Evolutionary conservation across 2,888 invertebrate genomes (phyloP), one percentile per base, ranked within the genome.

Genomic region (Acleris sparsana): DNA sequence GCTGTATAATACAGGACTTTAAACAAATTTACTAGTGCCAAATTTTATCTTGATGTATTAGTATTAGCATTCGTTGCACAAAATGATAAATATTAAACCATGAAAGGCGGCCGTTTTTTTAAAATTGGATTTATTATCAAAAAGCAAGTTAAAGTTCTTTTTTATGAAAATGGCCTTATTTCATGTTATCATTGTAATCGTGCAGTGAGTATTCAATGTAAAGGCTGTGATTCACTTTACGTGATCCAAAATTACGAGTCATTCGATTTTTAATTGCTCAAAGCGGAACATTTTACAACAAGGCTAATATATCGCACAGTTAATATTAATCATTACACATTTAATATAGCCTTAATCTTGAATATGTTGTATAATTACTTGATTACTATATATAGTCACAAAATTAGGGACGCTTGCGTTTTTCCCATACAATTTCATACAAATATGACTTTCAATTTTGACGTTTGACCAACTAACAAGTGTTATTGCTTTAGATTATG

Each of bases 211-310:
- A 84, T 75, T 85, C 48, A 64, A 66, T 69, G 78, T 86, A 76
- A 87, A 82, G 91, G 92, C 92, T 92, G 92, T 92, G 92, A 92
- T 83, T 89, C 87, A 80, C 78, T 89, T 90, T 88, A 79, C 83
- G 79, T 80, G 78, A 79, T 83, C 78, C 53, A 53, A 33, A n/a
- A 39, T 63, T 59, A 44, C n/a, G 53, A 59, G 58, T 63, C 53
- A 48, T 58, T 33, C 53, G 39, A 62, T 73, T 73, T 67, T 73
- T 76, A 76, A 73, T 61, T 72, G 77, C 73, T 79, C 75, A 77
- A 74, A 71, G 74, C 62, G 69, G 72, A 55, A 39, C 9, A 53
- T 33, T 22, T 59, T 20, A 18, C 16, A 16, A 20, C n/a, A 39
- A 51, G 1, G 49, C 6, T 11, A 57, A 16, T 49, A 51, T 25